phyloP scores from a whole-genome alignment of 2,888 invertebrate genomes.

The Aproaerema taeniolella region DNA sequence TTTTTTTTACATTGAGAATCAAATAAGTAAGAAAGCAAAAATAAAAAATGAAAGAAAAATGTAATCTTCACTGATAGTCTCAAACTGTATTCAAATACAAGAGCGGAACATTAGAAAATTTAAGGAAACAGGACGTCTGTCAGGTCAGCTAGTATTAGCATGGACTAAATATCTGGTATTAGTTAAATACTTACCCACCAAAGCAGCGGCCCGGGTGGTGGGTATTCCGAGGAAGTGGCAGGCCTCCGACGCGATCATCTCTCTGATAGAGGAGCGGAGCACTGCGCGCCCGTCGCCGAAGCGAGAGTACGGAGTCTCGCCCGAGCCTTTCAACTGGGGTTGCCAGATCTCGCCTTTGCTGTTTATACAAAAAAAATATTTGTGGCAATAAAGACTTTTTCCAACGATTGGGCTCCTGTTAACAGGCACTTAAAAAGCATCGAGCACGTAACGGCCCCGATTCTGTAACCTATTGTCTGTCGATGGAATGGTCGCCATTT shows the following conservation, averaged over 20 bases:
- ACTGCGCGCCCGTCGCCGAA: constrained; percentile 83
- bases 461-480: too few species aligned
- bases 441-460: too few species aligned
- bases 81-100: neutral
- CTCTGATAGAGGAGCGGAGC: constrained; percentile 79
- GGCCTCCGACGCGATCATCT: constrained; percentile 80
- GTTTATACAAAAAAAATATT: neutral
- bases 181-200: constrained; percentile 78
- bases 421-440: too few species aligned
- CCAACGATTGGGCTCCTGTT: too few species aligned
- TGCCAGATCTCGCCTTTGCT: constrained; percentile 79
- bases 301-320: constrained; percentile 81
- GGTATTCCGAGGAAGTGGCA: constrained; percentile 64
- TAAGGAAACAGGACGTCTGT: too few species aligned
- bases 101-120: too few species aligned
- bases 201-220: constrained; percentile 60
- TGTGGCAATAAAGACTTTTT: too few species aligned
- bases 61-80: neutral
- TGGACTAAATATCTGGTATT: too few species aligned
- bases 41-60: neutral
- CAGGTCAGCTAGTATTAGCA: neutral
- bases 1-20: too few species aligned
- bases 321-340: constrained; percentile 81
- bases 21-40: too few species aligned
- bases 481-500: too few species aligned